Percentiles rank a stretch among this genome's conserved stretches.
These are phyloP conservation scores for Conus betulinus DNA, from an alignment of 1,140 invertebrate genomes.

Conservation along the genomic window DNA sequence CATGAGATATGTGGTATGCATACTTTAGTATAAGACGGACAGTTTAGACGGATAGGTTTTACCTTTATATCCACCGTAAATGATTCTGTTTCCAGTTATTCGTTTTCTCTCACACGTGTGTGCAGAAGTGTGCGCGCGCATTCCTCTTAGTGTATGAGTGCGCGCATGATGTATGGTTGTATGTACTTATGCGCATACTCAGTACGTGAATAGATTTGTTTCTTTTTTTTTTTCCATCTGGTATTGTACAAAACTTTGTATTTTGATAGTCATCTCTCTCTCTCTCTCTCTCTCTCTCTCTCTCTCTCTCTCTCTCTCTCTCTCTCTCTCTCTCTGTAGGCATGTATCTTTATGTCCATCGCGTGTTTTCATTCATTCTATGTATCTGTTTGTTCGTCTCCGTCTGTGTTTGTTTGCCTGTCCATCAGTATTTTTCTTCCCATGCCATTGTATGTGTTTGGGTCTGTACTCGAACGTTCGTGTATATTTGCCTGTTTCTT, in stretches of 20 bases:
- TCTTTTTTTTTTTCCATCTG: neutral
- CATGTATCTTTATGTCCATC: neutral
- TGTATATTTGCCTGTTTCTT: neutral
- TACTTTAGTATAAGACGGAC: too few species aligned
- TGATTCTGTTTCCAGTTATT: too few species aligned
- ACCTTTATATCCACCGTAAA: too few species aligned
- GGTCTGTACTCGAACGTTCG: neutral
- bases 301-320: slow-evolving; percentile 18
- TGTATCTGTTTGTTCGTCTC: neutral
- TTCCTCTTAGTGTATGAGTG: too few species aligned
- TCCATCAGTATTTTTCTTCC: neutral
- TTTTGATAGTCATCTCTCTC: neutral
- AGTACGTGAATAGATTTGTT: too few species aligned
- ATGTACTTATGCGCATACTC: too few species aligned
- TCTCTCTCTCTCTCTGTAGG: neutral
- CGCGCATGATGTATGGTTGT: too few species aligned
- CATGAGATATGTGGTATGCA: too few species aligned
- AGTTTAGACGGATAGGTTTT: too few species aligned
- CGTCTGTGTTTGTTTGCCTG: neutral
- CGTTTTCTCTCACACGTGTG: too few species aligned
- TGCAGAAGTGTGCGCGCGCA: too few species aligned
- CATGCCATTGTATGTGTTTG: neutral
- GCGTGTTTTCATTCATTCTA: neutral
- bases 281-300: slow-evolving; percentile 18
- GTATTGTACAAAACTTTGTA: neutral